phyloP scores from a whole-genome alignment of 2,113 vertebrate genomes.

The Petaurus breviceps region DNA sequence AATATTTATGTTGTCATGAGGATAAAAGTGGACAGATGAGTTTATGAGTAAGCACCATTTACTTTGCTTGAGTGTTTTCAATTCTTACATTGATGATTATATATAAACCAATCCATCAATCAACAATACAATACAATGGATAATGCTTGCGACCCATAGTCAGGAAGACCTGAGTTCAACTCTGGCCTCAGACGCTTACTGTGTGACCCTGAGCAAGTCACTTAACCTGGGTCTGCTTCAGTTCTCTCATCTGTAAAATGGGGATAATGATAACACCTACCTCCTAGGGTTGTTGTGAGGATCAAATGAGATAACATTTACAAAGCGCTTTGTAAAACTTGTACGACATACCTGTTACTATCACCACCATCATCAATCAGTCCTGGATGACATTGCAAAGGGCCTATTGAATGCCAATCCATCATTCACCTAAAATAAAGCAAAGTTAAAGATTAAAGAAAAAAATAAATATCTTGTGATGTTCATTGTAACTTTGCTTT shows the following conservation, averaged over 20 bases:
- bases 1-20: neutral
- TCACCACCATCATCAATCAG: neutral
- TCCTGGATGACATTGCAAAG: neutral
- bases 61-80: neutral
- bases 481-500: neutral
- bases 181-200: too few relatives aligned
- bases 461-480: too few relatives aligned
- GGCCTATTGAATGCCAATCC: neutral
- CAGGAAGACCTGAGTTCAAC: too few relatives aligned
- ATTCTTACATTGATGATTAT: neutral
- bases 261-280: neutral
- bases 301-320: neutral
- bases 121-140: neutral
- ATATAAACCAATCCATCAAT: neutral
- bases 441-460: neutral
- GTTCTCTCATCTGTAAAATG: too few relatives aligned
- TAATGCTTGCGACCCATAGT: neutral
- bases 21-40: neutral
- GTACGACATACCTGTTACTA: neutral
- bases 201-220: too few relatives aligned
- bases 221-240: too few relatives aligned
- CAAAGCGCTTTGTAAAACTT: neutral
- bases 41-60: neutral
- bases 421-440: neutral
- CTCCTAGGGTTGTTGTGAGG: neutral